Evolutionary conservation across 2,888 invertebrate species (phyloP), one percentile per base, ranked within the genome.

Genomic region (Apeira syringaria): DNA sequence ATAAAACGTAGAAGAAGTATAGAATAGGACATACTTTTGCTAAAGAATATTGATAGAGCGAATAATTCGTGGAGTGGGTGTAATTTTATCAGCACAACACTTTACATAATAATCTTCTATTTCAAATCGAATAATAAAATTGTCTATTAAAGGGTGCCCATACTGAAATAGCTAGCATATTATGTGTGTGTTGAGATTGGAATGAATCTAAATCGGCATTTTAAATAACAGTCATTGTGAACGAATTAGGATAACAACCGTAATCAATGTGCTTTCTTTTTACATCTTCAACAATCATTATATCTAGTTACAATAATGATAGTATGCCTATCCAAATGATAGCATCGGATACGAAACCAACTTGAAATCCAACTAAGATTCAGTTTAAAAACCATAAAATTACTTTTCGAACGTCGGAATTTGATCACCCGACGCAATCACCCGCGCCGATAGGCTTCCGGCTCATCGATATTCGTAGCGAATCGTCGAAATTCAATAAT

Each of bases 401-500:
- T 87, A 83, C 78, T 86, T 88, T 84, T 68, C 68, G 77, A 74
- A 57, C 74, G 74, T 70, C 65, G 80, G 77, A 85, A 86, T 85
- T 75, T 80, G 83, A 83, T 83, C 84, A 77, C 66, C 66, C 73
- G 73, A 77, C 63, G 79, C 81, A 81, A 83, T 84, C 81, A 76
- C 74, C 77, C 80, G 79, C 79, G 74, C 80, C 74, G 78, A 79
- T 74, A 55, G 77, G 85, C 87, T 87, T 88, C 88, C 89, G 86
- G 84, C 83, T 78, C 83, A 83, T 86, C 88, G 85, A 89, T 89
- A 84, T 86, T 89, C 89, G 89, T 85, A 82, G 79, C 89, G 88
- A 89, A 89, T 89, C 81, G 82, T 80, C 74, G 79, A 88, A 87
- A 87, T 87, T 89, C 80, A 87, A 88, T 89, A 87, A 89, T 89